phyloP scores from a whole-genome alignment of 2,888 invertebrate genomes.

The Parnassius mnemosyne region DNA sequence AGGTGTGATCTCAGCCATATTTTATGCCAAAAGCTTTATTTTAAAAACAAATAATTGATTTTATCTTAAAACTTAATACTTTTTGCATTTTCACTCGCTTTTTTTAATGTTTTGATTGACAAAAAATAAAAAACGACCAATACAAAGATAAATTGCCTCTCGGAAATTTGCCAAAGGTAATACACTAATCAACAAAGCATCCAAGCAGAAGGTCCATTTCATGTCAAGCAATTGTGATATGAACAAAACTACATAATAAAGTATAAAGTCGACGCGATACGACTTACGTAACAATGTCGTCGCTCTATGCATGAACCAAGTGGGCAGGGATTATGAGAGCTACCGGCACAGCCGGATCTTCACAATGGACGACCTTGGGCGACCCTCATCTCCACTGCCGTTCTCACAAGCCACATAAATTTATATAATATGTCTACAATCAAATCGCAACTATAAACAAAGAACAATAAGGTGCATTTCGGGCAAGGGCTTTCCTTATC shows the following conservation, averaged over 20 bases:
- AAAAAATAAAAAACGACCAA: no score
- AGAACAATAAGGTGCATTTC: conserved; percentile 5
- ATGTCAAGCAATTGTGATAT: conserved; percentile 2
- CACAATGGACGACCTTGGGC: conserved; percentile 71
- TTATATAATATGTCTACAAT: neutral
- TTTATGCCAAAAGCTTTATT: no score
- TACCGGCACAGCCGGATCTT: conserved; percentile 45
- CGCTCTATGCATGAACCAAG: conserved; percentile 10
- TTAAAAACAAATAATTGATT: no score
- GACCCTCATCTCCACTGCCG: conserved; percentile 51
- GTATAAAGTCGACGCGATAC: conserved; percentile 1
- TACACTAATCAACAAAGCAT: conserved; percentile 6
- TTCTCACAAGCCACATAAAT: neutral
- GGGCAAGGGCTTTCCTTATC: neutral
- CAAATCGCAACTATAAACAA: conserved; percentile 6
- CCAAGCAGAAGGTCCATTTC: neutral
- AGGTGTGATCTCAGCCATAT: no score
- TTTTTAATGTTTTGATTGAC: no score
- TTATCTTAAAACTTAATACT: no score
- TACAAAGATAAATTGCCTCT: neutral
- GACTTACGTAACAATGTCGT: conserved; percentile 18
- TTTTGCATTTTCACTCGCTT: no score
- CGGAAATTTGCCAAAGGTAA: neutral
- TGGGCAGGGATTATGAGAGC: conserved; percentile 24
- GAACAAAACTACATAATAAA: neutral